A percentile compares a stretch with the other conserved stretches of the same genome.
Conservation (phyloP, 1,140 invertebrate genomes). For the Pachyrhynchus sulphureomaculatus region DNA sequence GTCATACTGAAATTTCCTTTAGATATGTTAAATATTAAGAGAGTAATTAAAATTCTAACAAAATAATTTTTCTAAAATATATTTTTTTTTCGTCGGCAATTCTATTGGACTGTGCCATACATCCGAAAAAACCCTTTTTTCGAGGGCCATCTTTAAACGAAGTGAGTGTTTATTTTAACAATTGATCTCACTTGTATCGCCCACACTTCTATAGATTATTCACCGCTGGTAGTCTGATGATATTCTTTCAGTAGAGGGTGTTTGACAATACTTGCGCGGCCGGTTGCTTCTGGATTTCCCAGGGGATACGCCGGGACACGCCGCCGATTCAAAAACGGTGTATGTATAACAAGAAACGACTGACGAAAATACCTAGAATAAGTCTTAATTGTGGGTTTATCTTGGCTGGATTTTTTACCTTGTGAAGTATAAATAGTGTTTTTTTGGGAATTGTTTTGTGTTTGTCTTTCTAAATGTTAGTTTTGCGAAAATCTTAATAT, state of each 20-base stretch:
- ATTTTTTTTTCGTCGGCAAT: too few species aligned
- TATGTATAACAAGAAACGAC: conserved; percentile 10
- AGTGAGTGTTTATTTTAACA: conserved; percentile 26
- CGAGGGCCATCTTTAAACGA: conserved; percentile 12
- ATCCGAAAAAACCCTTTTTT: conserved; percentile 13
- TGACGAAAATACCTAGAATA: conserved; percentile 15
- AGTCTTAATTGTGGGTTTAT: conserved; percentile 3
- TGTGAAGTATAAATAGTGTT: too few species aligned
- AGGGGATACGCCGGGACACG: conserved; percentile 16
- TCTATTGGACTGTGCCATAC: too few species aligned
- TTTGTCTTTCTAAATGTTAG: too few species aligned
- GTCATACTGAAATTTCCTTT: too few species aligned
- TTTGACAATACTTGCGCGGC: conserved; percentile 30
- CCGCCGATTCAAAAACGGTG: conserved; percentile 9
- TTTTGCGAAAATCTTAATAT: too few species aligned
- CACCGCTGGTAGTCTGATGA: conserved; percentile 18
- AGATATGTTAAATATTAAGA: too few species aligned
- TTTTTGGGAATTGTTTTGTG: too few species aligned
- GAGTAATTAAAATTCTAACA: too few species aligned
- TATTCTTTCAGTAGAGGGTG: conserved; percentile 34
- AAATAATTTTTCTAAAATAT: too few species aligned
- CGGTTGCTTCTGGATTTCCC: conserved; percentile 30
- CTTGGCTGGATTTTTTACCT: too few species aligned
- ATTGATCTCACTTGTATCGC: conserved; percentile 26
- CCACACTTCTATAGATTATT: conserved; percentile 26